Percentiles rank a stretch among this genome's conserved stretches.
Conservation (phyloP, 2,888 invertebrate species). For the Eurois occulta region DNA sequence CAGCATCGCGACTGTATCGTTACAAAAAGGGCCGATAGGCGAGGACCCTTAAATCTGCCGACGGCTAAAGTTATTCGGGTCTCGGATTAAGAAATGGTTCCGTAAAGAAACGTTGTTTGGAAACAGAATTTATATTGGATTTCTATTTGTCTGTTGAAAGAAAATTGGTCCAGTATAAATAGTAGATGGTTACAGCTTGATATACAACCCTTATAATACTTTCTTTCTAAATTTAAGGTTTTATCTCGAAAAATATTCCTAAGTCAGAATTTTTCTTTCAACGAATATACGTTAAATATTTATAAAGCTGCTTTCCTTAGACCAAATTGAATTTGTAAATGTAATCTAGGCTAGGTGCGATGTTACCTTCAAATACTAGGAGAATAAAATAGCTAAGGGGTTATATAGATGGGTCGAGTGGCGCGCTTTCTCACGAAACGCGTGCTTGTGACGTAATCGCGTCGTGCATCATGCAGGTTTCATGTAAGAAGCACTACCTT, state of each 20-base stretch:
- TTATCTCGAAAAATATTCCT: neutral
- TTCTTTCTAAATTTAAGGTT: neutral
- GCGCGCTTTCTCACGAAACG: neutral
- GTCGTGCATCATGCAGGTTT: neutral
- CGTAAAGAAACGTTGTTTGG: slow-evolving; percentile 24
- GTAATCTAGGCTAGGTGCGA: slow-evolving; percentile 27
- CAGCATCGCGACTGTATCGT: neutral
- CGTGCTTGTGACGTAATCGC: slow-evolving; percentile 6
- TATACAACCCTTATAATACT: neutral
- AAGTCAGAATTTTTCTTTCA: neutral
- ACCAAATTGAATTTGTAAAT: slow-evolving; percentile 46
- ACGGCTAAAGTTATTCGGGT: slow-evolving; percentile 52
- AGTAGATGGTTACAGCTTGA: neutral
- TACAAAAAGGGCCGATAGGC: neutral
- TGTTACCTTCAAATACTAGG: slow-evolving; percentile 1
- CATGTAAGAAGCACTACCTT: slow-evolving; percentile 1
- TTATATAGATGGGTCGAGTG: neutral
- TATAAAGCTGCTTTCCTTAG: slow-evolving; percentile 2
- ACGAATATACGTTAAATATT: slow-evolving; percentile 31
- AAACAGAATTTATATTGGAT: slow-evolving; percentile 45
- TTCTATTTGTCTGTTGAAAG: slow-evolving; percentile 28
- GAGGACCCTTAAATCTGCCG: slow-evolving; percentile 40
- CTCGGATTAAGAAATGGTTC: slow-evolving; percentile 50
- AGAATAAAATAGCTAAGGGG: neutral
- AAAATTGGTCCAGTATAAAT: slow-evolving; percentile 13